These are phyloP conservation scores for Myrmophylax atrothorax DNA, from an alignment of 2,113 vertebrate genomes.

Conservation along the genomic window DNA sequence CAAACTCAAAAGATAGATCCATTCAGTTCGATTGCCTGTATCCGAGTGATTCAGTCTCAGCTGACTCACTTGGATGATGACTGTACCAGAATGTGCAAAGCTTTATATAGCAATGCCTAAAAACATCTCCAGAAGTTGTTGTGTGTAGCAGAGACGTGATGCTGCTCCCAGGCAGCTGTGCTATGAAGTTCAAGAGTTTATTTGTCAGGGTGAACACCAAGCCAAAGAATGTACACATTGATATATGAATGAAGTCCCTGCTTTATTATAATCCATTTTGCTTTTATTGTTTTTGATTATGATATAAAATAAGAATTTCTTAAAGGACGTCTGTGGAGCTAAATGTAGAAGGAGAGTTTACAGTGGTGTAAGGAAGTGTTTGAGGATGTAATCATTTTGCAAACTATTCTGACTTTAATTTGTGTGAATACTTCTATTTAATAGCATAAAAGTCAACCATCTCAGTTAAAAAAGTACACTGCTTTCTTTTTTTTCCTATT, in stretches of 20 bases:
- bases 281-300: not conserved
- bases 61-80: slow-evolving; percentile 43
- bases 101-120: slow-evolving; percentile 42
- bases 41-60: slow-evolving; percentile 47
- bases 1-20: not conserved
- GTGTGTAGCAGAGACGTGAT: not conserved
- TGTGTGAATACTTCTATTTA: not conserved
- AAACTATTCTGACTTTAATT: not conserved
- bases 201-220: not conserved
- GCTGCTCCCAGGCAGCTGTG: slow-evolving; percentile 3
- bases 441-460: not conserved
- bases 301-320: not conserved
- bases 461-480: not conserved
- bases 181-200: not conserved
- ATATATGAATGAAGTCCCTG: not conserved
- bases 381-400: not conserved
- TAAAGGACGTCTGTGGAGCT: not conserved
- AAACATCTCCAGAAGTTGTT: slow-evolving; percentile 25
- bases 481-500: not conserved
- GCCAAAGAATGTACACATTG: not conserved
- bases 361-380: not conserved
- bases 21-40: fast-evolving
- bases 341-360: not conserved
- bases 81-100: not conserved
- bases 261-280: not conserved